These are phyloP conservation scores for Platyrinchus mystaceus DNA, from an alignment of 2,797 vertebrate species.

Conservation along the genomic window DNA sequence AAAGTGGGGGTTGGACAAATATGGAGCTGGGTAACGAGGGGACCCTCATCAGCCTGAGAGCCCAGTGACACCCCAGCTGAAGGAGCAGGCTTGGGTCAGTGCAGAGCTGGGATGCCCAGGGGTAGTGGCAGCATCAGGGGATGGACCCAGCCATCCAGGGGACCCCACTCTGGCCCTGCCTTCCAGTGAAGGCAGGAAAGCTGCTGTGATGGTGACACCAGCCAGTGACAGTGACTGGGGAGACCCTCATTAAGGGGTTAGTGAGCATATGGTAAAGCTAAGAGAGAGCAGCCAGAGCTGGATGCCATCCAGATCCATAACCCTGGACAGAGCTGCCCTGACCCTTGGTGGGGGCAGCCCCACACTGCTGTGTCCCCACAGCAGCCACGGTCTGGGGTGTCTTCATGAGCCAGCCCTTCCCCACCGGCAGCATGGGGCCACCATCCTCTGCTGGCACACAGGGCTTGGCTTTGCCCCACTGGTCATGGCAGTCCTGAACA, in stretches of 20 bases:
- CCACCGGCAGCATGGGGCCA: not conserved
- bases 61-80: not conserved
- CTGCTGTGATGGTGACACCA: not conserved
- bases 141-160: not conserved
- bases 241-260: accelerated
- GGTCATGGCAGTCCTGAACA: not conserved
- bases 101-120: not conserved
- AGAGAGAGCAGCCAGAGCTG: not conserved
- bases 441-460: accelerated
- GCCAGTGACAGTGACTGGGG: not conserved
- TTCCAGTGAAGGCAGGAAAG: not conserved
- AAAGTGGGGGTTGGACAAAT: not conserved
- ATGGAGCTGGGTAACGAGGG: not conserved
- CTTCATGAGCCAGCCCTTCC: not conserved
- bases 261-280: not conserved
- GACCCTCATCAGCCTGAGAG: not conserved
- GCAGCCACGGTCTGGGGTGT: not conserved
- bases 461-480: not conserved
- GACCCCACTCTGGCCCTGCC: not conserved
- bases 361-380: not conserved
- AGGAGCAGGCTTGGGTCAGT: not conserved
- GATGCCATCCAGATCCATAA: not conserved
- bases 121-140: not conserved
- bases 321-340: accelerated
- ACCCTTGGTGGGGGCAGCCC: not conserved